Base-by-base conservation (phyloP, 2,797 vertebrate genomes). In the Tapera naevia region DNA sequence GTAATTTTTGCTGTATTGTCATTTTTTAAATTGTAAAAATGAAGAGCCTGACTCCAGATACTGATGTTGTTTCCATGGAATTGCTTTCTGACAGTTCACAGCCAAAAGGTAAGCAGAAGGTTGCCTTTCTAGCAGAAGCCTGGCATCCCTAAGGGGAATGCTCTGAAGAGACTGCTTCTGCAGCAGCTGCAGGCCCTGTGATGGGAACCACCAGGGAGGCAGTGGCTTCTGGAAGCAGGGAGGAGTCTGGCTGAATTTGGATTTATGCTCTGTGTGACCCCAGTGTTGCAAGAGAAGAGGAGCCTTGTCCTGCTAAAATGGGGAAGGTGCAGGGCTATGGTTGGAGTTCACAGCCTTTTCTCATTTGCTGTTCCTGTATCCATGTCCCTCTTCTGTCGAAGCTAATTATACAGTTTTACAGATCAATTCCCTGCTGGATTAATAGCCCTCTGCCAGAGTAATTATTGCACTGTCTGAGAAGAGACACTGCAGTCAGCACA, bases 341-440 rank as follows among this genome's bases (percentile, higher is more conserved):
- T 18, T 56, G 75, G 32, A 70, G 82, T 62, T 92, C 3, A 1
- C 67, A 67, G 11, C 64, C 48, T 57, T 67, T 89, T 80, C 43
- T 28, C 7, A 0, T 53, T 37, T 83, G 79, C 32, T 0, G 3
- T 80, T 70, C 39, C 53, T 27, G 57, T 91, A 58, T 93, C 15
- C 13, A 88, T 88, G 91, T 43, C 82, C 81, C 61, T 80, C 61
- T 89, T 89, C 87, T 91, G 65, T 80, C 10, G 3, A 28, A 93
- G 82, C 89, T 94, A 65, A 88, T 96, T 92, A 88, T 13, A 24
- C 72, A 37, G 30, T 87, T 94, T 91, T 80, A 80, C 81, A 67
- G 89, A 93, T 96, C 95, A 78, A 5, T 95, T 89, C 79, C 73
- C 87, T n/a, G 27, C 79, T 56, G 89, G 89, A 88, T 93, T 95